phyloP scores from a whole-genome alignment of 64 coral and sea anemone species.

The Pachyseris speciosa region DNA sequence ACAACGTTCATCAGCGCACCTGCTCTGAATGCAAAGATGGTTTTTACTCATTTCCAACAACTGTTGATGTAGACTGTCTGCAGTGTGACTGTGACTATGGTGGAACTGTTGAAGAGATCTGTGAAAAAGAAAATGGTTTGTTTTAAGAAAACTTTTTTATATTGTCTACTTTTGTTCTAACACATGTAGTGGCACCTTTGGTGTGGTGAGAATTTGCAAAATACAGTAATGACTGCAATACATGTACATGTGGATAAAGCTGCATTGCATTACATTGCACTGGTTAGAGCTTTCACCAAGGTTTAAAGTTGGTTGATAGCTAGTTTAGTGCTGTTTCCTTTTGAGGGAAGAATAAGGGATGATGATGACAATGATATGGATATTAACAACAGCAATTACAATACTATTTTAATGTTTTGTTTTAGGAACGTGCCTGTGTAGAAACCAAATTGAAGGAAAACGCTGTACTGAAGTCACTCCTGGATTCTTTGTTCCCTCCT shows the following conservation, averaged over 20 bases:
- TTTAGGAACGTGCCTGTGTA: slow-evolving; percentile 89
- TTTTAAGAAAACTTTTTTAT: neutral
- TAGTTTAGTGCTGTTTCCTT: neutral
- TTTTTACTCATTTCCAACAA: slow-evolving; percentile 75
- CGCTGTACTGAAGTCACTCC: slow-evolving; percentile 67
- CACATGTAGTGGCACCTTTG: too few species aligned
- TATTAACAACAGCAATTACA: neutral
- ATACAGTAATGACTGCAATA: too few species aligned
- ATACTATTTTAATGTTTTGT: neutral
- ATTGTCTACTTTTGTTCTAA: neutral
- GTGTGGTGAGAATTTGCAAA: too few species aligned
- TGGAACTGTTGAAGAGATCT: slow-evolving; percentile 77
- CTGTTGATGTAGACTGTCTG: slow-evolving; percentile 59
- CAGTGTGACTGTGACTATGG: slow-evolving; percentile 96
- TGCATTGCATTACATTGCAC: too few species aligned
- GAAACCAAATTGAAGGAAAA: slow-evolving; percentile 67
- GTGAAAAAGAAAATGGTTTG: slow-evolving; percentile 89
- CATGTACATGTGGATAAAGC: too few species aligned
- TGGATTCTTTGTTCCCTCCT: slow-evolving; percentile 72
- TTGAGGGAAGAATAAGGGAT: too few species aligned
- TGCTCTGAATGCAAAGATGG: slow-evolving; percentile 90
- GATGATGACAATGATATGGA: neutral
- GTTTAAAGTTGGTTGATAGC: too few species aligned
- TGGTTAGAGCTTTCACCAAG: too few species aligned
- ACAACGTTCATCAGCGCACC: slow-evolving; percentile 73